Percentiles rank a stretch among this genome's conserved stretches.
phyloP scores from a whole-genome alignment of 2,113 vertebrate genomes.

The Scomber colias region DNA sequence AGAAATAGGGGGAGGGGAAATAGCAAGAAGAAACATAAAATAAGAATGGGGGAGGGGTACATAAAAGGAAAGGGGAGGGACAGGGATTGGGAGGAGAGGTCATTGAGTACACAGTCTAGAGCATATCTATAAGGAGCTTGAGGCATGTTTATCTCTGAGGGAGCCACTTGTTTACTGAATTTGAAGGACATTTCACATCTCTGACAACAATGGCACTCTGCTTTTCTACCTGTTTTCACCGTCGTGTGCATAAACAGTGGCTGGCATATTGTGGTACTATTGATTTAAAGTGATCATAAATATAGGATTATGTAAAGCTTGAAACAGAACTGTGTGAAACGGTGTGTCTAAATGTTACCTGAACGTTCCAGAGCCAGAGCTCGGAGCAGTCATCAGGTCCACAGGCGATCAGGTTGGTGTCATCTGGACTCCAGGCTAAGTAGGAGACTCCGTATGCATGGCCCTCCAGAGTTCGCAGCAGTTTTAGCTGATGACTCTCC shows the following conservation, averaged over 20 bases:
- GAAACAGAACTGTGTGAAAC: neutral
- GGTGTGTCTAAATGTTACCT: conserved; percentile 80
- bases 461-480: conserved; percentile 96
- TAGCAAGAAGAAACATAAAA: conserved; percentile 59
- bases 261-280: neutral
- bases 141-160: neutral
- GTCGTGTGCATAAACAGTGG: neutral
- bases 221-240: neutral
- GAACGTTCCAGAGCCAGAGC: conserved; percentile 99
- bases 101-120: conserved; percentile 59
- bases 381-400: conserved; percentile 99
- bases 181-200: neutral
- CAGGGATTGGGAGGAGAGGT: conserved; percentile 56
- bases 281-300: neutral
- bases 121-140: conserved; percentile 29
- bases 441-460: conserved; percentile 98
- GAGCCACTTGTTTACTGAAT: conserved; percentile 1
- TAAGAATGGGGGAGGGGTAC: conserved; percentile 62
- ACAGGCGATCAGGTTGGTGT: conserved; percentile 97
- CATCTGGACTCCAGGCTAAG: conserved; percentile 98
- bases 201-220: neutral
- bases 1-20: conserved; percentile 50
- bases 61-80: conserved; percentile 36
- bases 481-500: conserved; percentile 97
- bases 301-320: neutral